Evolutionary conservation across 1,140 invertebrate genomes (phyloP), one percentile per base, ranked within the genome.

Genomic region (Diorhabda carinulata): DNA sequence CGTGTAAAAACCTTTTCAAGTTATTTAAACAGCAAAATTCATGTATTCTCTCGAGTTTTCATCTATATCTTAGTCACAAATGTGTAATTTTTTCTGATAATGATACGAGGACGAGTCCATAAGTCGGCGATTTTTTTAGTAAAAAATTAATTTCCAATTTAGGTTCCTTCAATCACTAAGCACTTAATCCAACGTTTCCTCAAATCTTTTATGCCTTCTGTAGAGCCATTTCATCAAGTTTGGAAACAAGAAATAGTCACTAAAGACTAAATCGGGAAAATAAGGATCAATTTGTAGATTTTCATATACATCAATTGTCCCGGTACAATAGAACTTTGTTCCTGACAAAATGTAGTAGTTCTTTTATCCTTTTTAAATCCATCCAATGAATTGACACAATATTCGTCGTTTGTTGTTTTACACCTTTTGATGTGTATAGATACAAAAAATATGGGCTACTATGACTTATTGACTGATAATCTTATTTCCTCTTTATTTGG

Each of bases 161-260:
- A 9, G 5, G 45, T 52, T 52, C 5, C 45, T 52, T 25, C 25
- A 25, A 25, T 6, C 45, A 9, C 8, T 52, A 6, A 52, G 45
- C 5, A 9, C 2, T 9, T 52, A 9, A 52, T 52, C 9, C 47
- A 9, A 52, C 0, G 47, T 52, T 9, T 52, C 5, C 47, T 6
- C 5, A 52, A 9, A 6, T 6, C 5, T 52, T 52, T 52, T 52
- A 6, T 60, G 67, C 67, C 64, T 66, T 67, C 45, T 62, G 68
- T 9, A 5, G 5, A 52, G 47, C 47, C 47, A 2, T 2, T 52
- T 52, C 9, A 6, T 52, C 47, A 52, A 6, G 47, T 52, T 52
- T 52, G 47, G 47, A 52, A 52, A 9, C 47, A 52, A 52, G 9
- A 52, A 52, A 9, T 6, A 52, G 2, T 52, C 47, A 52, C 5